phyloP scores from a whole-genome alignment of 2,113 vertebrate genomes.

The Machaerirhynchus nigripectus region DNA sequence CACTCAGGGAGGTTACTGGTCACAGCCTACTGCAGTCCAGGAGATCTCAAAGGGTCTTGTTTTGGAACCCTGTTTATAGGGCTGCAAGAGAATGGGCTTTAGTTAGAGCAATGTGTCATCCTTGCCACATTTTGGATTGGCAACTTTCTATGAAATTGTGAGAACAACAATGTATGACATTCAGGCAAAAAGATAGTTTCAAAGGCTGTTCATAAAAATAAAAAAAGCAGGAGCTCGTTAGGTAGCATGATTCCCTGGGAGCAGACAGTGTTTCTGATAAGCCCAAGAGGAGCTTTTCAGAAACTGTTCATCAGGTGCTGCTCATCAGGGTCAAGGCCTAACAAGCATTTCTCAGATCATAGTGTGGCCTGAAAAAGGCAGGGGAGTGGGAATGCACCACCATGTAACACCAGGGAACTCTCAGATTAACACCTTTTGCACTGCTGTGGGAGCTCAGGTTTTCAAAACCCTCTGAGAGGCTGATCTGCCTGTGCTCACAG shows the following conservation, averaged over 20 bases:
- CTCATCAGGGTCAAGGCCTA: not conserved
- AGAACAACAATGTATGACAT: not conserved
- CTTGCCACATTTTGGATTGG: not conserved
- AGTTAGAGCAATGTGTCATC: not conserved
- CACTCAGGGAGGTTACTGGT: not conserved
- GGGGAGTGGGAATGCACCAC: too few species aligned
- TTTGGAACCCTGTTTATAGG: not conserved
- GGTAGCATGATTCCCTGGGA: not conserved
- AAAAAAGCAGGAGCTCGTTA: not conserved
- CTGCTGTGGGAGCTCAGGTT: not conserved
- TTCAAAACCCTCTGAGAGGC: not conserved
- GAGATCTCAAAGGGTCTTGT: not conserved
- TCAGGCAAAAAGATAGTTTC: not conserved
- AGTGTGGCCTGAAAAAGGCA: not conserved
- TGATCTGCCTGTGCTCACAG: not conserved
- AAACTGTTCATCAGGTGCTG: not conserved
- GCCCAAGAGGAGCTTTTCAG: not conserved
- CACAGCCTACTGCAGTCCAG: too few species aligned
- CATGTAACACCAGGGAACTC: not conserved
- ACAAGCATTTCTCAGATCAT: not conserved
- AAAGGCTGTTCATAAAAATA: not conserved
- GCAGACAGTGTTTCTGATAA: not conserved
- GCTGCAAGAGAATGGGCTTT: rapidly evolving
- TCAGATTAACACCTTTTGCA: not conserved
- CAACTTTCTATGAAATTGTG: not conserved